phyloP scores from a whole-genome alignment of 2,888 invertebrate species.

The Adelphocoris suturalis region DNA sequence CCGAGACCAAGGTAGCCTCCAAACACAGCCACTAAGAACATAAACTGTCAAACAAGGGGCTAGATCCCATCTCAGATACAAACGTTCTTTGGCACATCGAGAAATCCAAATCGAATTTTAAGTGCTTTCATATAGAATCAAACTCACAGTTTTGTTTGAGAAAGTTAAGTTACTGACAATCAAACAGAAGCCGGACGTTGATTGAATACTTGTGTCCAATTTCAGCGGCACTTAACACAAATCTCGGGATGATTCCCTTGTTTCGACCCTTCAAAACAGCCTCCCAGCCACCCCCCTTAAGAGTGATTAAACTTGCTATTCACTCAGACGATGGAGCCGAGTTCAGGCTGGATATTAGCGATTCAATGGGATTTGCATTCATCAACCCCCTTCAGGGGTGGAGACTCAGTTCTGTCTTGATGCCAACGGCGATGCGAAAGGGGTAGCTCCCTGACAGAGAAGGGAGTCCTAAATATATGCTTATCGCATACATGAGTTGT shows the following conservation, averaged over 20 bases:
- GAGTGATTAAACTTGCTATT: constrained; percentile 40
- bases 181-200: no score
- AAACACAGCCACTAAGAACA: no score
- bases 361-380: constrained; percentile 50
- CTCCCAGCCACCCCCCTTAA: background rate
- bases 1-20: no score
- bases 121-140: no score
- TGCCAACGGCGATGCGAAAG: background rate
- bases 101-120: no score
- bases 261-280: constrained; percentile 17
- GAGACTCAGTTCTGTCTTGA: background rate
- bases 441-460: background rate
- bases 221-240: background rate
- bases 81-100: no score
- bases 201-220: no score
- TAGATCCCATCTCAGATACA: no score
- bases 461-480: background rate
- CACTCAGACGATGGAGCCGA: constrained; percentile 12
- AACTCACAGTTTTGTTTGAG: no score
- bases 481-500: background rate
- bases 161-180: no score
- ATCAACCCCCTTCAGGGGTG: background rate
- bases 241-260: constrained; percentile 19
- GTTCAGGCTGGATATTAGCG: constrained; percentile 28
- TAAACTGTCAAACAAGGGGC: no score